Conservation (phyloP, 2,888 invertebrate genomes). For the Teleogryllus oceanicus region DNA sequence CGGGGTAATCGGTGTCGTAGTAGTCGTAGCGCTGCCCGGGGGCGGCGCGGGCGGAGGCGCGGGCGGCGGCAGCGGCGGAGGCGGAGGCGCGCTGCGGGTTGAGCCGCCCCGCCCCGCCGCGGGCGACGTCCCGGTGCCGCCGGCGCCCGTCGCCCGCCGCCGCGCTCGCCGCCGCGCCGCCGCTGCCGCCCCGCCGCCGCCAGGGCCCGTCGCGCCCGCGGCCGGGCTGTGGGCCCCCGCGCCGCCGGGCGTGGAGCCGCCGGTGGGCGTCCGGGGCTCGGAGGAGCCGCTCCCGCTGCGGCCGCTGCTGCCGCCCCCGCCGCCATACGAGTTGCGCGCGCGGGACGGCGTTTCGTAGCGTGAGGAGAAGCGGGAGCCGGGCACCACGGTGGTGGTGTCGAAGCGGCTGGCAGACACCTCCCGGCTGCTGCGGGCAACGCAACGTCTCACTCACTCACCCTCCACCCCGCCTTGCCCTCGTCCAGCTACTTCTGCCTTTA, state of each 20-base stretch:
- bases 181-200: constrained; percentile 19
- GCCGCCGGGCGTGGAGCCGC: constrained; percentile 32
- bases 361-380: constrained; percentile 49
- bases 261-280: constrained; percentile 21
- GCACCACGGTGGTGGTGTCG: constrained; percentile 47
- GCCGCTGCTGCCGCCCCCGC: constrained; percentile 52
- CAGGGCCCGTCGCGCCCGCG: neutral
- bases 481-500: neutral
- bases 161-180: constrained; percentile 11
- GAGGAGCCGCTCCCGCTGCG: constrained; percentile 41
- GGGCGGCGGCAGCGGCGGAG: constrained; percentile 50
- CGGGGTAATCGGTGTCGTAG: constrained; percentile 46
- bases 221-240: constrained; percentile 30
- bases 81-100: constrained; percentile 43
- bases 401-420: constrained; percentile 40
- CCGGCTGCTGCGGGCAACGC: constrained; percentile 29
- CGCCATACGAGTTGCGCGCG: constrained; percentile 56
- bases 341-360: constrained; percentile 59
- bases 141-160: neutral
- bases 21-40: constrained; percentile 51
- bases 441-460: neutral
- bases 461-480: too few relatives aligned
- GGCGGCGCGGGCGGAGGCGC: constrained; percentile 44
- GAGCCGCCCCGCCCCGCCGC: constrained; percentile 41
- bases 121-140: neutral